Percentiles rank a stretch among this genome's conserved stretches.
phyloP scores from a whole-genome alignment of 2,797 vertebrate species.

The Scyliorhinus canicula region DNA sequence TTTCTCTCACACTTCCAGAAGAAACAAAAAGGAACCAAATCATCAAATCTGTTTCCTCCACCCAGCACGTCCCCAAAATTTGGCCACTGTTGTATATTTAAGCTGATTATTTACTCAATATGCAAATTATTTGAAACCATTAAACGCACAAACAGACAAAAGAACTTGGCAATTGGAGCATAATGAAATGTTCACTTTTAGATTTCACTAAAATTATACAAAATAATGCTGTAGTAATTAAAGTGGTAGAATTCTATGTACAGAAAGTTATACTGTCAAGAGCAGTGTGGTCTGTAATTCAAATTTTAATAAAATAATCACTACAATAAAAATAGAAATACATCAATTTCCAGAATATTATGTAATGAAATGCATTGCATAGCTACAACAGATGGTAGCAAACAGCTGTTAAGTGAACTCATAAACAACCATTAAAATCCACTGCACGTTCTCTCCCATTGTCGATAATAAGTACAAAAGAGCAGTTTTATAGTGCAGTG shows the following conservation, averaged over 20 bases:
- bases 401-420: slow-evolving; percentile 28
- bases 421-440: slow-evolving; percentile 8
- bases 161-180: neutral
- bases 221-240: neutral
- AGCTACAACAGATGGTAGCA: slow-evolving; percentile 28
- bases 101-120: slow-evolving; percentile 21
- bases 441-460: neutral
- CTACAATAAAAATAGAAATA: neutral
- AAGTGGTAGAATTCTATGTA: neutral
- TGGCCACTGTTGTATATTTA: neutral
- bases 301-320: slow-evolving; percentile 10
- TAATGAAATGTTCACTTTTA: neutral
- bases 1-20: neutral
- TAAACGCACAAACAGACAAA: neutral
- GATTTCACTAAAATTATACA: neutral
- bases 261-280: neutral
- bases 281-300: neutral
- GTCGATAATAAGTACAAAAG: neutral
- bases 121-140: slow-evolving; percentile 23
- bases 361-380: slow-evolving; percentile 21
- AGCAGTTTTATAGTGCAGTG: neutral
- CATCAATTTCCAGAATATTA: slow-evolving; percentile 1
- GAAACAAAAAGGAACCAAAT: neutral
- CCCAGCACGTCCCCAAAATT: neutral
- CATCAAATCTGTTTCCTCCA: neutral